Base-by-base conservation (phyloP, 2,113 vertebrate genomes). In the Oenanthe melanoleuca region DNA sequence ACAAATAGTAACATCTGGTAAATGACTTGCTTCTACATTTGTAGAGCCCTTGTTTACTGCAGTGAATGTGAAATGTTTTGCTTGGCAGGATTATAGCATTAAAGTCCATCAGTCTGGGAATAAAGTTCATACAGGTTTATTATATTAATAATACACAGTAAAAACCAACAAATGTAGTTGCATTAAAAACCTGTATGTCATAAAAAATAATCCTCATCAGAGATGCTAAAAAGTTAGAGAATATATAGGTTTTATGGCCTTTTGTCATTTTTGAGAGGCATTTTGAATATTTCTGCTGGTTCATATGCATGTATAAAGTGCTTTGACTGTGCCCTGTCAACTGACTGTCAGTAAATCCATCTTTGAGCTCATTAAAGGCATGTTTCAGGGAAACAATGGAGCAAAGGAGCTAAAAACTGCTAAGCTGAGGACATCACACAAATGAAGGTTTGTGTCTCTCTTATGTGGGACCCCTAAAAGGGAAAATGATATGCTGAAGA, bases 1-100 rank as follows among this genome's bases (percentile, higher is more conserved):
- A 97, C 97, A 98, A 98, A 97, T 97, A 98, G 95, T 73, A 94
- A 97, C 98, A 98, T 98, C 98, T 98, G 98, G 97, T 82, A 97
- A 97, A 95, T 77, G 29, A 98, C 95, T 98, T 98, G 97, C 96
- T 97, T 95, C 92, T 96, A 82, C 94, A 84, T 89, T 93, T 94
- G 92, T 72, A 74, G 95, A 94, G 29, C 73, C 88, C 89, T 97
- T 94, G 90, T 89, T 97, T 92, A 94, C 80, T 92, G 92, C 83
- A 82, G 92, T 65, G 65, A 90, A 96, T 97, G 89, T 93, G 92
- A 97, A 96, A 91, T 98, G 86, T 98, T 98, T 97, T 96, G 95
- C 80, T 98, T 98, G 97, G 97, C 97, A 94, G 75, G 19, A 9
- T 86, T 80, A 75, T 85, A 75, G 44, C 49, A 57, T 79, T 92